phyloP scores from a whole-genome alignment of 1,140 invertebrate genomes.

The Leguminivora glycinivorella region DNA sequence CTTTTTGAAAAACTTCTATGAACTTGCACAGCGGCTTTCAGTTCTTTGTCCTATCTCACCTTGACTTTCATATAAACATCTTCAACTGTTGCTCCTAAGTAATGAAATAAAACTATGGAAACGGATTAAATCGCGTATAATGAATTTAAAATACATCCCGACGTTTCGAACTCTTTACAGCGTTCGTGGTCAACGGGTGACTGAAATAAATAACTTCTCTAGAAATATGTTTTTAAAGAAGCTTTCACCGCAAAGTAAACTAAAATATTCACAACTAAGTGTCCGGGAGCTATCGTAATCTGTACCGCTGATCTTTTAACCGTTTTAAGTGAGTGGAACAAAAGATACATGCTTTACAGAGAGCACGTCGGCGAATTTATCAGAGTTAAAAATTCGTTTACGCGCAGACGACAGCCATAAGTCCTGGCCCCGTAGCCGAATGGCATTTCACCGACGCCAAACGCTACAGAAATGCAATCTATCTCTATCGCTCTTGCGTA shows the following conservation, averaged over 20 bases:
- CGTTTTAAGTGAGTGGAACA: constrained; percentile 7
- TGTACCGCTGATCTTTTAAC: not conserved
- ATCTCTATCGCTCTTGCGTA: too few species aligned
- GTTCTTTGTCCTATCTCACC: not conserved
- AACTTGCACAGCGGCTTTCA: not conserved
- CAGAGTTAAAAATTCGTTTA: constrained; percentile 5
- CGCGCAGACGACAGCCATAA: not conserved
- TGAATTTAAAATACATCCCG: too few species aligned
- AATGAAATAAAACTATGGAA: not conserved
- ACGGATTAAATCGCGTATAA: too few species aligned
- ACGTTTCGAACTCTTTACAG: too few species aligned
- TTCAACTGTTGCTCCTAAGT: not conserved
- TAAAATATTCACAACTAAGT: constrained; percentile 9
- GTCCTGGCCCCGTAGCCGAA: too few species aligned
- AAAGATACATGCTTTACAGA: not conserved
- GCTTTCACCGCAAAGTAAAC: constrained; percentile 7
- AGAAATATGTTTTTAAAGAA: not conserved
- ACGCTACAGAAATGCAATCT: too few species aligned
- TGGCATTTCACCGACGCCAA: too few species aligned
- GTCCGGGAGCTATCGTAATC: constrained; percentile 5
- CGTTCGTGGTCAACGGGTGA: too few species aligned
- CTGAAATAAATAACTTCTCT: not conserved
- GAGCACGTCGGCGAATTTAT: not conserved
- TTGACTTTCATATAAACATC: not conserved
- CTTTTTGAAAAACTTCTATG: not conserved